Percentiles rank a stretch among this genome's conserved stretches.
Evolutionary conservation across 2,888 invertebrate genomes (phyloP).

Genomic region (Callimorpha dominula): DNA sequence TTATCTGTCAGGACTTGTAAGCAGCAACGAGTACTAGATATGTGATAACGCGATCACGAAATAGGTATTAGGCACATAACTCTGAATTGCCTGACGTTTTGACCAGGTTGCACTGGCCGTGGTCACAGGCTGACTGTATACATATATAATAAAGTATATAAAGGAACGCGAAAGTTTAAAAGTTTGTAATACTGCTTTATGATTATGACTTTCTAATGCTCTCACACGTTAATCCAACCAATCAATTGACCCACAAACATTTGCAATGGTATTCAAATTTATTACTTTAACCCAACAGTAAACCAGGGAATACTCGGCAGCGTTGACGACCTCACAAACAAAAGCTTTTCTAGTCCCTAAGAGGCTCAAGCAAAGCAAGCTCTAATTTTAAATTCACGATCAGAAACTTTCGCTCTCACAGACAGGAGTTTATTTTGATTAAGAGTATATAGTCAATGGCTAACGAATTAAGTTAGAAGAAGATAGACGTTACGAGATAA

Average conservation of each 20-base stretch:
- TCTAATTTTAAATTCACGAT: constrained; percentile 24
- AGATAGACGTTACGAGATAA: background rate
- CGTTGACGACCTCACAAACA: constrained; percentile 5
- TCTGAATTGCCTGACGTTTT: too few relatives aligned
- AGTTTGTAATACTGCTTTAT: too few relatives aligned
- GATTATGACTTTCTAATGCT: background rate
- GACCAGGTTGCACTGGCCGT: too few relatives aligned
- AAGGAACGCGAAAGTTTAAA: too few relatives aligned
- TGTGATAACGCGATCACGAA: too few relatives aligned
- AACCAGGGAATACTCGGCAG: constrained; percentile 3
- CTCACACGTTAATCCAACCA: constrained; percentile 1
- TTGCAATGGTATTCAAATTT: constrained; percentile 27
- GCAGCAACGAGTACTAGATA: too few relatives aligned
- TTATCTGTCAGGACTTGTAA: too few relatives aligned
- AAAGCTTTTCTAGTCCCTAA: constrained; percentile 7
- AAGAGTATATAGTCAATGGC: background rate
- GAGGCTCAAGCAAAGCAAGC: constrained; percentile 7
- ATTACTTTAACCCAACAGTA: constrained; percentile 22
- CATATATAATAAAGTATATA: too few relatives aligned
- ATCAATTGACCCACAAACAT: constrained; percentile 24
- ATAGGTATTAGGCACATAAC: too few relatives aligned
- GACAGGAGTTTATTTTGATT: constrained; percentile 9
- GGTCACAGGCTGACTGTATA: too few relatives aligned
- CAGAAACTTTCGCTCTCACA: constrained; percentile 20
- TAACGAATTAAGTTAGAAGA: background rate